Evolutionary conservation across 2,888 invertebrate genomes (phyloP).

Genomic region (Leucoptera coffeella): DNA sequence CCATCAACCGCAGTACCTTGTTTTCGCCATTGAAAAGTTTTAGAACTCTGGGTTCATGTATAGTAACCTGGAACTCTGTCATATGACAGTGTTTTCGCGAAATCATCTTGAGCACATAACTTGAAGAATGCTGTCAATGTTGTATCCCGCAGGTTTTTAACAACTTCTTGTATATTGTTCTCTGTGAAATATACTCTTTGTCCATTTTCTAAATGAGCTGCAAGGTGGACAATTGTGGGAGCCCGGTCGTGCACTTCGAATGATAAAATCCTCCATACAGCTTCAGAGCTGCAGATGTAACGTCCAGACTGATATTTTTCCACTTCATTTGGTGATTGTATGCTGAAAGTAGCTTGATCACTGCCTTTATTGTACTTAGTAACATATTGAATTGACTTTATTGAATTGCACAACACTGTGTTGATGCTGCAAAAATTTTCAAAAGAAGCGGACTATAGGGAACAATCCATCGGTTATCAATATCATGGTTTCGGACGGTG

Average conservation of each 20-base stretch:
- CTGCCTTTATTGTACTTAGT: slow-evolving; percentile 9
- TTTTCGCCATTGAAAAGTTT: slow-evolving; percentile 8
- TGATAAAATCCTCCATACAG: slow-evolving; percentile 8
- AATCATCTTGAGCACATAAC: slow-evolving; percentile 8
- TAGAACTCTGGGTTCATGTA: slow-evolving; percentile 4
- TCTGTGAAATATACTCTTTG: slow-evolving; percentile 6
- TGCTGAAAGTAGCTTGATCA: slow-evolving; percentile 6
- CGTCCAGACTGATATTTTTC: slow-evolving; percentile 7
- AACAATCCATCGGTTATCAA: slow-evolving; percentile 10
- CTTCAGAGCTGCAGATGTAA: slow-evolving; percentile 8
- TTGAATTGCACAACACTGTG: slow-evolving; percentile 8
- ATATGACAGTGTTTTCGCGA: slow-evolving; percentile 8
- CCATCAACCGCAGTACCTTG: slow-evolving; percentile 8
- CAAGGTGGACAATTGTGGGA: slow-evolving; percentile 5
- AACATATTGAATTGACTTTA: slow-evolving; percentile 5
- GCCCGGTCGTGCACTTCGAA: slow-evolving; percentile 7
- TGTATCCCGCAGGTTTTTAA: slow-evolving; percentile 9
- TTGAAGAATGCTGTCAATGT: slow-evolving; percentile 8
- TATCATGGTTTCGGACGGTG: background rate
- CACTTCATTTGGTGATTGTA: slow-evolving; percentile 9
- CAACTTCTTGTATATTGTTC: slow-evolving; percentile 7
- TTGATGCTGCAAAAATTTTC: slow-evolving; percentile 8
- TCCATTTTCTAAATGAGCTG: slow-evolving; percentile 4
- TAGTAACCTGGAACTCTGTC: slow-evolving; percentile 4
- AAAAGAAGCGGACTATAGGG: slow-evolving; percentile 8